phyloP scores from a whole-genome alignment of 64 coral and sea anemone genomes.

The Acropora tenuis region DNA sequence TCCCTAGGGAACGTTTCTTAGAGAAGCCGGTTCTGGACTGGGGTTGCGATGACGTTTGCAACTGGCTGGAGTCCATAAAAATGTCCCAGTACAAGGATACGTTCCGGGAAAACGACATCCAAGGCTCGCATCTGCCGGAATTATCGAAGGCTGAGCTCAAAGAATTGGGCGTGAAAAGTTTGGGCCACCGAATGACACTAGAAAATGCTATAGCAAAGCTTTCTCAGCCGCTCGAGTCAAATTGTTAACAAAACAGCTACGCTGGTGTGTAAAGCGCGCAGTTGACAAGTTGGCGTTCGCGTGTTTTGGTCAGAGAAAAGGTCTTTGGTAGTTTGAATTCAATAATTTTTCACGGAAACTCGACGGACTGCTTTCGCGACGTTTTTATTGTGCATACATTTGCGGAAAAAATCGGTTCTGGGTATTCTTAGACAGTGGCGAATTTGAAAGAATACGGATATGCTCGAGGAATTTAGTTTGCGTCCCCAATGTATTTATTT shows the following conservation, averaged over 20 bases:
- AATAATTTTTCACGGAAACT: neutral
- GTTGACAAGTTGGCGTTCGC: neutral
- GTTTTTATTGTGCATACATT: neutral
- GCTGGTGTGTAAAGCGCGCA: neutral
- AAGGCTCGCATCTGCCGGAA: slow-evolving; percentile 87
- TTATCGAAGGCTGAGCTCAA: slow-evolving; percentile 82
- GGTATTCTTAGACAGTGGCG: neutral
- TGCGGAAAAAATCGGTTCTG: neutral
- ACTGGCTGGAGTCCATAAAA: slow-evolving; percentile 88
- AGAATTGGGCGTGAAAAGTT: slow-evolving; percentile 92
- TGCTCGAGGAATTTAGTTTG: too few relatives aligned
- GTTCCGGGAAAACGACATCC: slow-evolving; percentile 96
- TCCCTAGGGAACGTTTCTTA: slow-evolving; percentile 5
- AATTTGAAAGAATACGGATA: too few relatives aligned
- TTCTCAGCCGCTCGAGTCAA: slow-evolving; percentile 87
- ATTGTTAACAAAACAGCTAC: slow-evolving; percentile 48
- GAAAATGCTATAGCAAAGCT: slow-evolving; percentile 89
- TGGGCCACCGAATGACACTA: slow-evolving; percentile 97
- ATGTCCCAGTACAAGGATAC: slow-evolving; percentile 82
- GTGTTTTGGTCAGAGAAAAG: neutral
- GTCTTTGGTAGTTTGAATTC: neutral
- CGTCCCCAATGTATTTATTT: too few relatives aligned
- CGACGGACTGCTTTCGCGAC: neutral
- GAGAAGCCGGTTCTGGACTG: slow-evolving; percentile 85
- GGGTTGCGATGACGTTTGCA: slow-evolving; percentile 83